These are phyloP conservation scores for Trachymyrmex cornetzi DNA, from an alignment of 1,140 invertebrate genomes.

Conservation along the genomic window DNA sequence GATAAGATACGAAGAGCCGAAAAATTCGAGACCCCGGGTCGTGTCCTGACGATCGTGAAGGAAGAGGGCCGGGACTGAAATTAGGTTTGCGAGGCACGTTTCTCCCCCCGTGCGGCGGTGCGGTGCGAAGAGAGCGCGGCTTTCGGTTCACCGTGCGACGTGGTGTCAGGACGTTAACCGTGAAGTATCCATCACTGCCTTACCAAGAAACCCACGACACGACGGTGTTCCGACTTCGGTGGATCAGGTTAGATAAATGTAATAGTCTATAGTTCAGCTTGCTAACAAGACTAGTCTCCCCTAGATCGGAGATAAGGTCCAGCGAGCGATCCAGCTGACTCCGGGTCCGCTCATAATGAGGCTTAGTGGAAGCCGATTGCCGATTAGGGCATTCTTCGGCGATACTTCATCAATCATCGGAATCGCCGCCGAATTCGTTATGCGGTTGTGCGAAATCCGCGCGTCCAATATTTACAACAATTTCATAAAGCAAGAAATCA, in stretches of 20 bases:
- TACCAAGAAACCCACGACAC: conserved; percentile 74
- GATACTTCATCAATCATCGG: conserved; percentile 80
- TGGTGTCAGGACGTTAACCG: conserved; percentile 72
- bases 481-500: background rate
- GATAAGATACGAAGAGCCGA: conserved; percentile 55
- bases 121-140: conserved; percentile 56
- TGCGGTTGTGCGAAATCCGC: conserved; percentile 62
- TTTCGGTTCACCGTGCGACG: conserved; percentile 68
- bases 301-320: conserved; percentile 78
- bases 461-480: conserved; percentile 36
- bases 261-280: conserved; percentile 82
- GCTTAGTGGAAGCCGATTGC: conserved; percentile 76
- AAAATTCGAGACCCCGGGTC: conserved; percentile 47
- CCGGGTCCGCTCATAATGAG: conserved; percentile 79
- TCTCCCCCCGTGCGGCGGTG: background rate
- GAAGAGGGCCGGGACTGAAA: conserved; percentile 49
- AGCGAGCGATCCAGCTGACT: conserved; percentile 70
- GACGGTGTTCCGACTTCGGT: conserved; percentile 69
- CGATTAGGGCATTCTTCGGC: conserved; percentile 80
- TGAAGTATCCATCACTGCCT: conserved; percentile 78
- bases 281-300: conserved; percentile 80
- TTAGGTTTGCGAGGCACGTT: conserved; percentile 72
- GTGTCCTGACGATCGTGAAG: conserved; percentile 63
- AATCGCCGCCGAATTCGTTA: conserved; percentile 72
- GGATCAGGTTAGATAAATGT: conserved; percentile 80